Evolutionary conservation across 1,140 invertebrate species (phyloP), one percentile per base, ranked within the genome.

Genomic region (Heliconius hewitsoni): DNA sequence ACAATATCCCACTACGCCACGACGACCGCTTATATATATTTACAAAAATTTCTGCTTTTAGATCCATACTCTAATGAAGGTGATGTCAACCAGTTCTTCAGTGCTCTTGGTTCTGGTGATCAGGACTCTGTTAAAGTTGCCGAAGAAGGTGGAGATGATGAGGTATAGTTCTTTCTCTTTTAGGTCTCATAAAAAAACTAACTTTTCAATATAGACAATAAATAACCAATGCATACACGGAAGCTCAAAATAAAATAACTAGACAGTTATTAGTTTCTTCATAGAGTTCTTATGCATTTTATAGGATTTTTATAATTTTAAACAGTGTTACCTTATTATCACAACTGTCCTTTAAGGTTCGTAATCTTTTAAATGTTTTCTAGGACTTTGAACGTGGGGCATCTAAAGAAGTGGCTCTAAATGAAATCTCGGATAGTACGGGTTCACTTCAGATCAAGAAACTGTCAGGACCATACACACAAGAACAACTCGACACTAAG

Each of bases 341-440:
- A 16, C 42, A 42, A 42, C 11, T 42, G 42, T 42, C 13, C 2
- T 42, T 42, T 13, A 23, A 23, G 23, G 42, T 13, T 42, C 13
- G 0, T 13, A 42, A 42, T 13, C 11, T 42, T 4, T 52, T 8
- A 19, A 52, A 8, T 0, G 9, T 11, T 16, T 66, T 66, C 4
- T 23, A 94, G 85, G 93, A 94, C 39, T 96, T 96, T 79, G 96
- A 96, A 88, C 94, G 87, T 1, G 92, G 91, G 1, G 95, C 95
- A 76, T 92, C 95, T 83, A 93, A 94, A 16, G 91, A 95, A 3
- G 96, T 96, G 3, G 93, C 95, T 0, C 88, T 97, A 4, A 97
- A 96, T 85, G 96, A 96, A 87, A 96, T 97, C 5, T 96, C 96
- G 13, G 97, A 98, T 91, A 95, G 95, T 8, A 95, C 95, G 79